Percentiles rank a stretch among this genome's conserved stretches.
phyloP scores from a whole-genome alignment of 1,140 invertebrate genomes.

The Agrypnia vestita region DNA sequence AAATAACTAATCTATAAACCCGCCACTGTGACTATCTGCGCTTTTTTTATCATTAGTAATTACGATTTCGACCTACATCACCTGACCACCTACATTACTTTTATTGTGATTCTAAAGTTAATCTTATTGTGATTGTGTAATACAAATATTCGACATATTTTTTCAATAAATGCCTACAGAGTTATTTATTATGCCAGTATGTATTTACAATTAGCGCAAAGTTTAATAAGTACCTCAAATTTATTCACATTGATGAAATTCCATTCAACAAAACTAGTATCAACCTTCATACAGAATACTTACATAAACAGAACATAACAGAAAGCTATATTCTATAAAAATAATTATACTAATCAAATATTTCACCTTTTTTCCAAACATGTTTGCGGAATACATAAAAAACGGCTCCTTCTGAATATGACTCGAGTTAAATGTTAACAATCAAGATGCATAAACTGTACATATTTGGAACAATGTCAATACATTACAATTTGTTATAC shows the following conservation, averaged over 20 bases:
- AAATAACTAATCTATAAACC: not conserved
- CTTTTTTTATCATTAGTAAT: not conserved
- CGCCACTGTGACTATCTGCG: not conserved
- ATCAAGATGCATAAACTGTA: constrained; percentile 2
- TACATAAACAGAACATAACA: constrained; percentile 6
- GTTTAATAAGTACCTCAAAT: constrained; percentile 22
- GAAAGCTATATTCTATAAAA: constrained; percentile 22
- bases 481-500: too few species aligned
- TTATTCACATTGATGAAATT: not conserved
- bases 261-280: not conserved
- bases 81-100: not conserved
- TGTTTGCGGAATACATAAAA: not conserved
- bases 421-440: not conserved
- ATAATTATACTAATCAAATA: not conserved
- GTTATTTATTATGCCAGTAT: constrained; percentile 10
- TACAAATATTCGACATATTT: not conserved
- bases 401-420: not conserved
- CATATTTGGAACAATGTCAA: too few species aligned
- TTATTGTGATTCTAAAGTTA: constrained; percentile 12
- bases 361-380: constrained; percentile 18
- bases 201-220: constrained; percentile 11
- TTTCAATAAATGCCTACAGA: constrained; percentile 9
- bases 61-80: too few species aligned
- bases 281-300: constrained; percentile 14
- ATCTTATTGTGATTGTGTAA: constrained; percentile 2